Conservation (phyloP, 2,888 invertebrate species). For the Diploptera punctata region DNA sequence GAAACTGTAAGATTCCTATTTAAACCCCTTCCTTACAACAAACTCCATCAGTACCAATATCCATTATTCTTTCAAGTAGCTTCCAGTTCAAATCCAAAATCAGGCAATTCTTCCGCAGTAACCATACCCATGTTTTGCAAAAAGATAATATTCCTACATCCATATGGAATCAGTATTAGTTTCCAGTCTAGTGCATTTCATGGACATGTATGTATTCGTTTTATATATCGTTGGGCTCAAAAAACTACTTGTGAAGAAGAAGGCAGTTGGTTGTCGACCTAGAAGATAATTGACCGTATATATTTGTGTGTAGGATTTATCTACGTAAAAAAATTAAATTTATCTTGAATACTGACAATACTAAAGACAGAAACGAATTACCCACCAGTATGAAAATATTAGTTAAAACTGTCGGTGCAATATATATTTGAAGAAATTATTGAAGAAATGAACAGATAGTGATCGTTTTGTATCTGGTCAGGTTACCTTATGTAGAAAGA, state of each 20-base stretch:
- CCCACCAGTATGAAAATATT: neutral
- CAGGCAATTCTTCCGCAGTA: too few species aligned
- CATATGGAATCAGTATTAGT: neutral
- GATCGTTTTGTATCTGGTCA: neutral
- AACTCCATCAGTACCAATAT: neutral
- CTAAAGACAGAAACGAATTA: neutral
- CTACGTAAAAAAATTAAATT: neutral
- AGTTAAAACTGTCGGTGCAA: neutral
- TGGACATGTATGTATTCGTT: neutral
- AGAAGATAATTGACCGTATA: neutral
- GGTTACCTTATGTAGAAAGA: slow-evolving; percentile 22
- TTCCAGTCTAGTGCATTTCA: neutral
- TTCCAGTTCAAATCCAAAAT: neutral
- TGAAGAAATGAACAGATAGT: neutral
- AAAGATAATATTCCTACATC: too few species aligned
- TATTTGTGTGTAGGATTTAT: slow-evolving; percentile 11
- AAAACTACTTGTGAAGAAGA: neutral
- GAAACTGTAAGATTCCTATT: neutral
- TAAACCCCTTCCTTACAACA: neutral
- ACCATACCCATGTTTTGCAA: too few species aligned
- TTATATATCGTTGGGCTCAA: neutral
- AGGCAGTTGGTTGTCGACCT: neutral
- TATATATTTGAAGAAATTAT: neutral
- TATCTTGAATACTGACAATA: neutral
- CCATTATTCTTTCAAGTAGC: neutral